Evolutionary conservation across 2,113 vertebrate species (phyloP).

Genomic region (Menidia beryllina): DNA sequence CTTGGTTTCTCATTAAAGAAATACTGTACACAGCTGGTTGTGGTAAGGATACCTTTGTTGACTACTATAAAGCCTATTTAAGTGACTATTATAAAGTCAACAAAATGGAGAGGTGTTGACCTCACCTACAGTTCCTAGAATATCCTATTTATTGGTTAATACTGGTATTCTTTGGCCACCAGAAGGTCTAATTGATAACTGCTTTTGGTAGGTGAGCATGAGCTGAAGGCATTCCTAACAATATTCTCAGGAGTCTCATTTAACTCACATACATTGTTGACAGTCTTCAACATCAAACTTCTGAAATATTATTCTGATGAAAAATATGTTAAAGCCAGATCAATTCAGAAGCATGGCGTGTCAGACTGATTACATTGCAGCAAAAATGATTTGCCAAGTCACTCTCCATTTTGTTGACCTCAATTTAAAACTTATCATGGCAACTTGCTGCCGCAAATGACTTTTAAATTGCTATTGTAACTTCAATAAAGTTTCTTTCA

Average conservation of each 20-base stretch:
- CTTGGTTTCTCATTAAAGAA: not conserved
- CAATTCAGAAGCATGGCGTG: conserved; percentile 1
- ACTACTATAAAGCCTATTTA: not conserved
- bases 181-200: conserved; percentile 1
- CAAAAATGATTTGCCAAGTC: conserved; percentile 14
- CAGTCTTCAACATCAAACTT: not conserved
- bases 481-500: not conserved
- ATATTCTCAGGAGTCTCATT: not conserved
- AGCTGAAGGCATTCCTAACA: not conserved
- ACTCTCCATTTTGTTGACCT: conserved; percentile 13
- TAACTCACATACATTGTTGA: conserved; percentile 1
- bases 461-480: not conserved
- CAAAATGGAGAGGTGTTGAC: too few relatives aligned
- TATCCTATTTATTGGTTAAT: not conserved
- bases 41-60: not conserved
- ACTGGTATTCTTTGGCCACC: not conserved
- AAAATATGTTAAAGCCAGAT: not conserved
- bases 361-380: conserved; percentile 21
- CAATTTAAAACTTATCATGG: conserved; percentile 39
- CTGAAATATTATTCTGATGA: conserved; percentile 5
- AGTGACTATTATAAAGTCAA: not conserved
- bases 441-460: conserved; percentile 25
- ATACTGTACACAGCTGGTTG: not conserved
- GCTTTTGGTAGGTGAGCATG: conserved; percentile 8
- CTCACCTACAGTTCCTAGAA: not conserved